Evolutionary conservation across 2,888 invertebrate species (phyloP).

Genomic region (Helicoverpa assulta): DNA sequence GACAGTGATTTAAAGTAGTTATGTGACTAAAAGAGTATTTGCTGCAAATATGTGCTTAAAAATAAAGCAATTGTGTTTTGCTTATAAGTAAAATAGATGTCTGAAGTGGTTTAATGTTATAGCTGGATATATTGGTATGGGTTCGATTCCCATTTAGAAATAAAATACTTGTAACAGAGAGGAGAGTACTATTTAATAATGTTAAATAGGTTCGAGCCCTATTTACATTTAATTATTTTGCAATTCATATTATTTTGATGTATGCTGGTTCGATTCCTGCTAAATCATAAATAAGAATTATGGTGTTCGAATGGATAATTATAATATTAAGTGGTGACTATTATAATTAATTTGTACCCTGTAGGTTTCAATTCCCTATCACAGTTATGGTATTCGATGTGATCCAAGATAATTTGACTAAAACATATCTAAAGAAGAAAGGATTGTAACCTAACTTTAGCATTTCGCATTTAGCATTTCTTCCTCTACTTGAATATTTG

Average conservation of each 20-base stretch:
- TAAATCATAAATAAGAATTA: too few relatives aligned
- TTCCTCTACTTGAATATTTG: conserved; percentile 3
- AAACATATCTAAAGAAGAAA: too few relatives aligned
- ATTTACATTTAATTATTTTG: conserved; percentile 1
- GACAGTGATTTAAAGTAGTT: neutral
- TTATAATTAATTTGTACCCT: too few relatives aligned
- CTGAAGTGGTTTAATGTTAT: too few relatives aligned
- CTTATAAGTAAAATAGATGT: too few relatives aligned
- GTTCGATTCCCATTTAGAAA: conserved; percentile 17
- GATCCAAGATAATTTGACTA: too few relatives aligned
- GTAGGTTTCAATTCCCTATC: conserved; percentile 15
- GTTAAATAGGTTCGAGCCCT: conserved; percentile 51
- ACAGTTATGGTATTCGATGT: neutral
- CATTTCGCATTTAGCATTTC: too few relatives aligned
- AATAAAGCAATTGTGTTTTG: too few relatives aligned
- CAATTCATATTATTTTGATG: neutral
- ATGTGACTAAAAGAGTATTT: neutral
- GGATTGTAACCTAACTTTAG: too few relatives aligned
- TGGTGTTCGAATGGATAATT: too few relatives aligned
- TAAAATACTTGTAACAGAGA: neutral
- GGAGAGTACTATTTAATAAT: neutral
- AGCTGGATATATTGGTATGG: neutral
- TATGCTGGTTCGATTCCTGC: conserved; percentile 5
- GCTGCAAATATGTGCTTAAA: too few relatives aligned
- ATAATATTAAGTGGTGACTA: too few relatives aligned